Base-by-base conservation (phyloP, 1,140 invertebrate genomes). In the Hermatobates lingyangjiaoensis region DNA sequence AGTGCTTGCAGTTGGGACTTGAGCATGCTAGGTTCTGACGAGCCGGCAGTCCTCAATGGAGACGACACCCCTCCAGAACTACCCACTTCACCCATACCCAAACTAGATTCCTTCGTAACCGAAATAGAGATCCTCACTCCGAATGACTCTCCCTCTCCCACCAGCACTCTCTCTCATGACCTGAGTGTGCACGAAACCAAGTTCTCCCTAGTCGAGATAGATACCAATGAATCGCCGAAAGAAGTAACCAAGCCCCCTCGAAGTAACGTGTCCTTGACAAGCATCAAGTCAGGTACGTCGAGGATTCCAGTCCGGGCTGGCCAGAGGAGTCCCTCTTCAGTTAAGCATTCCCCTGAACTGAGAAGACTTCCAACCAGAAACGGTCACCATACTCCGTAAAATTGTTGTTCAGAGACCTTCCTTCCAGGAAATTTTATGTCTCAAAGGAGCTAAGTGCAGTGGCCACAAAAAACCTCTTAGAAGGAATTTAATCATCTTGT, bases 41-140 rank as follows among this genome's bases (percentile, higher is more conserved):
- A n/a, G n/a, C n/a, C n/a, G 3, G 53, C 54, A 26, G 53, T 55
- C 10, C 39, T 56, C 1, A 58, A 58, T 40, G 56, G 56, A 20
- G 62, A 64, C 0, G 57, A 68, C n/a, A 60, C 42, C 3, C 64
- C 61, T 24, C 65, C 66, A 18, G 61, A 64, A 4, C 51, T 69
- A 3, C 65, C 68, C 0, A 66, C 56, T n/a, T 66, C 68, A 0
- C 66, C 68, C 4, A 59, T 68, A 51, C 66, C 66, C 12, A 54
- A 54, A n/a, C 27, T 56, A 20, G 48, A 45, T 1, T 38, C 47
- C 23, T 58, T 56, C 47, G 48, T 58, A 4, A 58, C 57, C 3
- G 57, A 58, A 56, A 58, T 58, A 26, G 54, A 58, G 51, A 54
- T 58, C 1, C 45, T 34, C 2, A 50, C 48, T 18, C n/a, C n/a